phyloP scores from a whole-genome alignment of 2,888 invertebrate species.

The Pachycephus smyrnensis region DNA sequence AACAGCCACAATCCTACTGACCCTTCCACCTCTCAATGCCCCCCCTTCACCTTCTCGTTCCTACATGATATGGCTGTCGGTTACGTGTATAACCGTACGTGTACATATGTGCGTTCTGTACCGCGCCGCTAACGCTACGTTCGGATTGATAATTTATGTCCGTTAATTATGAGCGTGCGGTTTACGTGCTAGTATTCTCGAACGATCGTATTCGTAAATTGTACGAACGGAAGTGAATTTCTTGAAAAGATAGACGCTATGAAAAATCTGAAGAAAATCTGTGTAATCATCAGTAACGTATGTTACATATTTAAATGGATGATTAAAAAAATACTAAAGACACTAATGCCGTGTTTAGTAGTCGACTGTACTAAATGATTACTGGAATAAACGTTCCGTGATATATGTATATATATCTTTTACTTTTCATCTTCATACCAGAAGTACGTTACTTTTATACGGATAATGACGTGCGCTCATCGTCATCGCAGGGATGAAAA shows the following conservation, averaged over 20 bases:
- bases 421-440: not conserved
- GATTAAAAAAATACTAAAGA: not conserved
- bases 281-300: not conserved
- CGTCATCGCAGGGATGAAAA: not conserved
- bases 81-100: conserved; percentile 37
- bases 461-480: not conserved
- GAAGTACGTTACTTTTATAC: not conserved
- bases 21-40: conserved; percentile 38
- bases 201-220: not conserved
- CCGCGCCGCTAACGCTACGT: conserved; percentile 58
- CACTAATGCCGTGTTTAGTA: not conserved
- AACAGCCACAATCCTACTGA: conserved; percentile 13
- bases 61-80: conserved; percentile 19
- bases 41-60: not conserved
- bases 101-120: conserved; percentile 38
- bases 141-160: conserved; percentile 66
- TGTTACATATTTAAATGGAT: not conserved
- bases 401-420: not conserved
- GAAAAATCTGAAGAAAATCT: not conserved
- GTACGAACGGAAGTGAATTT: not conserved
- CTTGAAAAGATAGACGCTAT: not conserved
- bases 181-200: conserved; percentile 27
- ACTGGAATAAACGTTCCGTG: not conserved
- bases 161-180: conserved; percentile 64
- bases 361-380: not conserved